Base-by-base conservation (phyloP, 2,888 invertebrate species). In the Petrolisthes cinctipes region DNA sequence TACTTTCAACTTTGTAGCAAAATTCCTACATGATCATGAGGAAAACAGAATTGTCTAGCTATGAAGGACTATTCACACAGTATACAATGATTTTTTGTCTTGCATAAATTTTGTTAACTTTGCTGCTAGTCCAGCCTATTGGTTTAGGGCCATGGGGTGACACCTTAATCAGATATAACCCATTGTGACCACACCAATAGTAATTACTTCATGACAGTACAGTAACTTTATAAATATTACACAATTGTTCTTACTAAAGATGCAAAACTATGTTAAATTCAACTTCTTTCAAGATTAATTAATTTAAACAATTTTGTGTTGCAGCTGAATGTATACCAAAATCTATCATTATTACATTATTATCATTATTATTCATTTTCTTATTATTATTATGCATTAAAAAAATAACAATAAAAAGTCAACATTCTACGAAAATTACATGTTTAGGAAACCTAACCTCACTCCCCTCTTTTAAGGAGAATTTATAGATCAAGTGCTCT, bases 1-100 rank as follows among this genome's bases (percentile, higher is more conserved):
- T 57, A 75, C 54, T 75, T 68, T 75, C 83, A 73, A 75, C 83
- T 53, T 75, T 75, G 83, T 83, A 83, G 83, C 83, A 83, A 83
- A 83, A 83, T 57, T 71, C 71, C 37, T 37, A 83, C 57, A 51
- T 57, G 53, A 53, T 73, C 57, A 73, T 37, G 54, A 53, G 56
- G 53, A 73, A 81, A 73, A 83, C 71, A 82, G 17, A 61, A 68
- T 68, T 51, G 66, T 61, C 73, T 83, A 83, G 73, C 73, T 73
- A 83, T 83, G 83, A 71, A 71, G 71, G 71, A 71, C 71, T 71
- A 71, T 20, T 20, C 71, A 71, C 73, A 56, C 83, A 51, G 66
- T 37, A 4, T 73, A 75, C 73, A 68, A 37, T 37, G 37, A 37
- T 37, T 73, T 20, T 14, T n/a, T 20, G 20, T 20, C 20, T 82